A percentile compares a stretch with the other conserved stretches of the same genome.
phyloP scores from a whole-genome alignment of 2,113 vertebrate genomes.

The Tetraodon nigroviridis region DNA sequence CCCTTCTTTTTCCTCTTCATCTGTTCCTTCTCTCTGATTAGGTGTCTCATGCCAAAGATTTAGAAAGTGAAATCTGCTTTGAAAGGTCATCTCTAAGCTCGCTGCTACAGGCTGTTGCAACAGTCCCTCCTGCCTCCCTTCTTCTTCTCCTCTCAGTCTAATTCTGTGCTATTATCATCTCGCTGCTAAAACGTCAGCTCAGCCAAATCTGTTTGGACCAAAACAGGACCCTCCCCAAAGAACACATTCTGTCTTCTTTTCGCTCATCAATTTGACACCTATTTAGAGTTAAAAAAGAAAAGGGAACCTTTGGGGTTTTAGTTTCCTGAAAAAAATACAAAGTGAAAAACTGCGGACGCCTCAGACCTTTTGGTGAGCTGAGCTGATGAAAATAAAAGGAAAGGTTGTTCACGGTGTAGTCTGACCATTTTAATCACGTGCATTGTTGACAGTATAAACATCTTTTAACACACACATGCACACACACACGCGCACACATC shows the following conservation, averaged over 20 bases:
- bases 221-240: constrained; percentile 41
- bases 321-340: no score
- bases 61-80: constrained; percentile 65
- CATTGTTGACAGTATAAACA: constrained; percentile 26
- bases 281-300: no score
- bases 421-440: constrained; percentile 17
- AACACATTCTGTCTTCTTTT: not conserved
- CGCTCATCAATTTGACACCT: no score
- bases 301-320: no score
- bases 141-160: constrained; percentile 6
- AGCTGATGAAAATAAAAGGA: not conserved
- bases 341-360: no score
- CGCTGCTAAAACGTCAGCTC: constrained; percentile 9
- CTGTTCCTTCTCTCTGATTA: constrained; percentile 15
- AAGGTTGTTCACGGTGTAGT: not conserved
- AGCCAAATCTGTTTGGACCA: constrained; percentile 64
- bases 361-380: no score
- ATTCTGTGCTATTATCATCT: constrained; percentile 21
- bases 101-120: not conserved
- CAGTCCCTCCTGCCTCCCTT: not conserved
- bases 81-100: constrained; percentile 40
- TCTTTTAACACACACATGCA: no score
- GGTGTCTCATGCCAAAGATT: constrained; percentile 62
- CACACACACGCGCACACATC: constrained; percentile 3
- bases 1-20: constrained; percentile 8